Conservation (phyloP, 2,797 vertebrate species). For the Chromis chromis region DNA sequence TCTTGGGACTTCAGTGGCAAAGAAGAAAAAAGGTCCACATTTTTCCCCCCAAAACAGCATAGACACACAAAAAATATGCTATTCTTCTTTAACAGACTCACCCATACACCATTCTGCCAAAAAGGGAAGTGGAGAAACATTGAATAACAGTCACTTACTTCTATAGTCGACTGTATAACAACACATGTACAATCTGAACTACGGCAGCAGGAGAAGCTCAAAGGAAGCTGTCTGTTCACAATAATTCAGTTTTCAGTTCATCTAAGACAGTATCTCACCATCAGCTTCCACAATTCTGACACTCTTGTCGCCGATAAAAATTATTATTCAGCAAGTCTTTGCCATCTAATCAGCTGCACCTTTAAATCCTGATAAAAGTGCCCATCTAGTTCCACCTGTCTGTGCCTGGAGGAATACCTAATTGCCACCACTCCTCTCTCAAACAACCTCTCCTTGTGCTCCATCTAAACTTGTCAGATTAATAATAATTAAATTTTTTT, state of each 20-base stretch:
- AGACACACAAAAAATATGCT: neutral
- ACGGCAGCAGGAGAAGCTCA: neutral
- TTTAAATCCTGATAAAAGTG: constrained; percentile 18
- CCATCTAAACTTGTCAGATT: constrained; percentile 33
- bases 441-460: constrained; percentile 13
- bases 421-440: neutral
- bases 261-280: neutral
- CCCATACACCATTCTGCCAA: neutral
- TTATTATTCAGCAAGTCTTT: constrained; percentile 4
- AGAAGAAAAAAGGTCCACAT: constrained; percentile 13
- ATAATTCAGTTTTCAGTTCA: neutral
- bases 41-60: neutral
- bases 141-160: neutral
- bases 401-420: neutral
- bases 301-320: neutral
- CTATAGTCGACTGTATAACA: neutral
- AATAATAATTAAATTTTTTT: constrained; percentile 24
- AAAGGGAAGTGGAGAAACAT: neutral
- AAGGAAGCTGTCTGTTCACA: neutral
- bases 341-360: neutral
- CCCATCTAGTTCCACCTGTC: neutral
- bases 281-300: neutral
- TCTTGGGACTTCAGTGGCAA: neutral
- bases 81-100: neutral
- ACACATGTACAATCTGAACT: neutral